Conservation (phyloP, 2,797 vertebrate genomes). For the Onychomys arenicola region DNA sequence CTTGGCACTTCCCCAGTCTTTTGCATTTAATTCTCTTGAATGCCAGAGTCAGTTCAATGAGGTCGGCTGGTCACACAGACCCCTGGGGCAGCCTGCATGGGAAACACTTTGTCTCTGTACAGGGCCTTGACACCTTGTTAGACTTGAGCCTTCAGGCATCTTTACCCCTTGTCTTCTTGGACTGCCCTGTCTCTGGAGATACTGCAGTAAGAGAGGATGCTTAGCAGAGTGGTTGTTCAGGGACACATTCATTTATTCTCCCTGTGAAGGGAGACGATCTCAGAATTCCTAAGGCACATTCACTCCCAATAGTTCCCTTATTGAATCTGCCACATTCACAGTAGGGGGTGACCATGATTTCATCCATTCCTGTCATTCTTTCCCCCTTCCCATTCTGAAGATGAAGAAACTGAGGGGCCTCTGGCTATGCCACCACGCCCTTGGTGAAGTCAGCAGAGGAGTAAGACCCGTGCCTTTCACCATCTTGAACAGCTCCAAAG, state of each 20-base stretch:
- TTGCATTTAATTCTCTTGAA: constrained; percentile 10
- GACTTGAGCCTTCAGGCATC: neutral
- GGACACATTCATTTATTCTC: neutral
- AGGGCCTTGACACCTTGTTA: neutral
- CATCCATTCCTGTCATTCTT: neutral
- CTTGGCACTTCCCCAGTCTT: neutral
- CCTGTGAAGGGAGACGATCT: neutral
- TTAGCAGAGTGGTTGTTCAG: neutral
- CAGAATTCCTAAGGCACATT: neutral
- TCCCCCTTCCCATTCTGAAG: neutral
- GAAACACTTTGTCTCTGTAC: neutral
- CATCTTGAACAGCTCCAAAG: neutral
- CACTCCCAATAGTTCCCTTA: neutral
- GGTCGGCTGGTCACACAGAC: neutral
- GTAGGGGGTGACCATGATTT: neutral
- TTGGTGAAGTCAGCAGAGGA: neutral
- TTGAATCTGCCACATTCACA: neutral
- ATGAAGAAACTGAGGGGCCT: neutral
- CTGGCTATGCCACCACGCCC: neutral
- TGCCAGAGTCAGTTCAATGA: constrained; percentile 28
- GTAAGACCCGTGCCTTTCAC: neutral
- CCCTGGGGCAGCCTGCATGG: neutral
- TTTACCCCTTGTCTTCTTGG: neutral
- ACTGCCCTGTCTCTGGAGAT: neutral
- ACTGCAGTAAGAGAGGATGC: neutral